Conservation (phyloP, 37 sponge, comb jelly and placozoan genomes). For the Dysidea cf. avara region DNA sequence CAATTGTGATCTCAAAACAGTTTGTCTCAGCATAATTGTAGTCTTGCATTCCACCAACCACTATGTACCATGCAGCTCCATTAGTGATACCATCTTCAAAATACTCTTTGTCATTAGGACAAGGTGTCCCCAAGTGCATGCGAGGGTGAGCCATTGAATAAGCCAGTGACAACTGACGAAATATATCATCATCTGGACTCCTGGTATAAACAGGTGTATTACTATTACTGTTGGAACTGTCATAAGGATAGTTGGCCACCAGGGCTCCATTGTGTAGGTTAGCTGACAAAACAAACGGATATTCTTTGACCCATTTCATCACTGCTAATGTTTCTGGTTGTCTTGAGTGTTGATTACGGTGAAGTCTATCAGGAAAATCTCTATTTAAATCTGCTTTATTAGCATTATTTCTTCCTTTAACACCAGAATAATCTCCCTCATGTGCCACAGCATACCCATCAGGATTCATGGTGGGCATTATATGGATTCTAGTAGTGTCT, state of each 20-base stretch:
- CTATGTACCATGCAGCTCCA: conserved; percentile 96
- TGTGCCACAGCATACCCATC: conserved; percentile 80
- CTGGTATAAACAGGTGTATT: conserved; percentile 31
- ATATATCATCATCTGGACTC: conserved; percentile 81
- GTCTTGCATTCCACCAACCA: conserved; percentile 95
- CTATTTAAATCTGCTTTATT: conserved; percentile 85
- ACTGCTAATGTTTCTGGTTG: conserved; percentile 86
- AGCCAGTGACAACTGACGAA: conserved; percentile 63
- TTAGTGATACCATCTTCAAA: conserved; percentile 92
- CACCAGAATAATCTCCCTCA: conserved; percentile 41
- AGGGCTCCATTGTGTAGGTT: conserved; percentile 96
- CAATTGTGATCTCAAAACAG: conserved; percentile 96
- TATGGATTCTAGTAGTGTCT: conserved; percentile 87
- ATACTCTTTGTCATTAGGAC: conserved; percentile 41
- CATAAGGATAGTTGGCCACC: conserved; percentile 96
- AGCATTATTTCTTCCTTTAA: conserved; percentile 78
- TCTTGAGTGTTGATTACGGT: neutral
- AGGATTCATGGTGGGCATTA: conserved; percentile 97
- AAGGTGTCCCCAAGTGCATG: conserved; percentile 73
- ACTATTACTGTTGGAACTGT: conserved; percentile 32
- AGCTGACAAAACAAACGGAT: conserved; percentile 90
- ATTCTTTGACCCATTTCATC: conserved; percentile 78
- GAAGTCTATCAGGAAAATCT: conserved; percentile 86
- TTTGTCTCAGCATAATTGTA: conserved; percentile 85
- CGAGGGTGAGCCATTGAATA: conserved; percentile 76